Evolutionary conservation across 2,888 invertebrate species (phyloP).

Genomic region (Hermaeophaga mercurialis): DNA sequence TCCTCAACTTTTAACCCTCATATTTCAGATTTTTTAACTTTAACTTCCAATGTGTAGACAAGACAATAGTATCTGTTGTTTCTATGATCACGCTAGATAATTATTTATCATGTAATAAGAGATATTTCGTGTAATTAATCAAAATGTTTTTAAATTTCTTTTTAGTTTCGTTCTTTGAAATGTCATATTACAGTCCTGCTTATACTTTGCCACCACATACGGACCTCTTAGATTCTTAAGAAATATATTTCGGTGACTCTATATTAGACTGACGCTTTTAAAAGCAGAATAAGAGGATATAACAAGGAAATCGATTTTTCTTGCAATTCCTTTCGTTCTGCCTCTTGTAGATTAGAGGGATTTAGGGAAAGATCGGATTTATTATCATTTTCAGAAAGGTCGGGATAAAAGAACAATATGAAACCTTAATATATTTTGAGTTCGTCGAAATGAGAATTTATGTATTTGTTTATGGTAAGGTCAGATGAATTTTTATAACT

Average conservation of each 20-base stretch:
- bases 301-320: conserved; percentile 11
- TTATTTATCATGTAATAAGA: too few species aligned
- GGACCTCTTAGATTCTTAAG: background rate
- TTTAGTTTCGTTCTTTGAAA: too few species aligned
- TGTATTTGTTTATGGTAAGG: conserved; percentile 13
- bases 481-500: background rate
- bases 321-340: conserved; percentile 17
- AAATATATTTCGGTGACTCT: background rate
- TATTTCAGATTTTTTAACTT: too few species aligned
- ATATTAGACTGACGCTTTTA: background rate
- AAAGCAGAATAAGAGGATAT: conserved; percentile 1
- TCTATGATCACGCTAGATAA: too few species aligned
- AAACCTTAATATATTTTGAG: conserved; percentile 2
- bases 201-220: too few species aligned
- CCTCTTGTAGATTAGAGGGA: conserved; percentile 15
- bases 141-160: too few species aligned
- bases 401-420: conserved; percentile 13
- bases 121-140: too few species aligned
- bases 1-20: too few species aligned
- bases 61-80: too few species aligned
- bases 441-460: conserved; percentile 15
- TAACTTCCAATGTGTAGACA: too few species aligned
- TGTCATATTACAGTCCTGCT: too few species aligned
- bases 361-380: conserved; percentile 17
- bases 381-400: conserved; percentile 18